A percentile compares a stretch with the other conserved stretches of the same genome.
Conservation (phyloP, 2,113 vertebrate species). For the Hydrolagus affinis region DNA sequence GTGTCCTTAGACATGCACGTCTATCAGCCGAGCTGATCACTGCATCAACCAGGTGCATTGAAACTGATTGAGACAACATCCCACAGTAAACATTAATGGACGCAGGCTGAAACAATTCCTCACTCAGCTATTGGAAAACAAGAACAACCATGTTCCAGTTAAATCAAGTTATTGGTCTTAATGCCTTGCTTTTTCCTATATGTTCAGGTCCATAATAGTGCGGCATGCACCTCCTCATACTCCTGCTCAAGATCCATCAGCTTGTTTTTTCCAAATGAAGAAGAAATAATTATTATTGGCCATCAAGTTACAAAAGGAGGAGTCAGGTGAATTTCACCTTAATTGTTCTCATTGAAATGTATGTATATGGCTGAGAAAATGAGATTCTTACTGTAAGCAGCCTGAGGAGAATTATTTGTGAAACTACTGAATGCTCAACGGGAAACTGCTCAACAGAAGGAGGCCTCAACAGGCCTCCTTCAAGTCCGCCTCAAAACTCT, state of each 20-base stretch:
- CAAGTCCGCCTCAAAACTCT: too few species aligned
- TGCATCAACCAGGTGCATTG: too few species aligned
- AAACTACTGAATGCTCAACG: neutral
- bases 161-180: neutral
- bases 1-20: too few species aligned
- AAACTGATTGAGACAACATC: too few species aligned
- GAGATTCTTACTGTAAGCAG: neutral
- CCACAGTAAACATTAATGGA: too few species aligned
- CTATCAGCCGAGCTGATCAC: too few species aligned
- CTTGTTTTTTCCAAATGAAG: slow-evolving; percentile 85
- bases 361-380: neutral
- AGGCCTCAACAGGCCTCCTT: too few species aligned
- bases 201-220: slow-evolving; percentile 82
- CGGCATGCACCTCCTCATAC: slow-evolving; percentile 73
- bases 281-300: slow-evolving; percentile 83
- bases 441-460: too few species aligned
- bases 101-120: too few species aligned
- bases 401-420: neutral
- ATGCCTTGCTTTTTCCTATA: slow-evolving; percentile 29
- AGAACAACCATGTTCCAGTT: too few species aligned
- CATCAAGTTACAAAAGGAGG: slow-evolving; percentile 82
- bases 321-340: slow-evolving; percentile 56
- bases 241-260: slow-evolving; percentile 80
- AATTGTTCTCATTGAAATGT: neutral
- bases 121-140: too few species aligned